These are phyloP conservation scores for Istiophorus platypterus DNA, from an alignment of 2,113 vertebrate genomes.

Conservation along the genomic window DNA sequence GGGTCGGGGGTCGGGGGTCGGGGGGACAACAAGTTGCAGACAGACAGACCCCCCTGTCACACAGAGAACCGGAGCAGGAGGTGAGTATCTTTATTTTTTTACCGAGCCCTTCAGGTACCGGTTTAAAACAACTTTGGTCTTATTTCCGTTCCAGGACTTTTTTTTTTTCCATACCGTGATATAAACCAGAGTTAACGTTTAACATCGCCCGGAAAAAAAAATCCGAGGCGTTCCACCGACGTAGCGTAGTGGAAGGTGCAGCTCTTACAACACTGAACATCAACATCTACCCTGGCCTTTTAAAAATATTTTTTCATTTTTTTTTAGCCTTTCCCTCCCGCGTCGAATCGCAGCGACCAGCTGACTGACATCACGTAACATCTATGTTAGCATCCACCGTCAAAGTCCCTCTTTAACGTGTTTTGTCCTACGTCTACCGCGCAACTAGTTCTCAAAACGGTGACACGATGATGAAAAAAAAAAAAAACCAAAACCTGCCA, in stretches of 20 bases:
- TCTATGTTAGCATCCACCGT: background rate
- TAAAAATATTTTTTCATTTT: rapidly evolving
- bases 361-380: background rate
- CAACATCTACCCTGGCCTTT: slow-evolving; percentile 17
- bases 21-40: slow-evolving; percentile 23
- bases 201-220: slow-evolving; percentile 9
- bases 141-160: background rate
- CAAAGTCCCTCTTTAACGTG: background rate
- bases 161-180: background rate
- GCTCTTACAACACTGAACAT: slow-evolving; percentile 52
- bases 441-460: background rate
- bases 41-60: slow-evolving; percentile 6
- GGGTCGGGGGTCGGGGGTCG: too few species aligned
- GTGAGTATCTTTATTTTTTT: too few species aligned
- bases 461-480: too few species aligned
- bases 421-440: background rate
- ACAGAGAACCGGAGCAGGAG: background rate
- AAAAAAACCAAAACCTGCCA: background rate
- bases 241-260: slow-evolving; percentile 59
- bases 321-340: background rate
- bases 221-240: slow-evolving; percentile 51
- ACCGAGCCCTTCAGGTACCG: too few species aligned
- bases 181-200: slow-evolving; percentile 14
- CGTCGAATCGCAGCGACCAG: slow-evolving; percentile 29
- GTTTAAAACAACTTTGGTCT: background rate